phyloP scores from a whole-genome alignment of 2,888 invertebrate species.

The Oscheius sp. region DNA sequence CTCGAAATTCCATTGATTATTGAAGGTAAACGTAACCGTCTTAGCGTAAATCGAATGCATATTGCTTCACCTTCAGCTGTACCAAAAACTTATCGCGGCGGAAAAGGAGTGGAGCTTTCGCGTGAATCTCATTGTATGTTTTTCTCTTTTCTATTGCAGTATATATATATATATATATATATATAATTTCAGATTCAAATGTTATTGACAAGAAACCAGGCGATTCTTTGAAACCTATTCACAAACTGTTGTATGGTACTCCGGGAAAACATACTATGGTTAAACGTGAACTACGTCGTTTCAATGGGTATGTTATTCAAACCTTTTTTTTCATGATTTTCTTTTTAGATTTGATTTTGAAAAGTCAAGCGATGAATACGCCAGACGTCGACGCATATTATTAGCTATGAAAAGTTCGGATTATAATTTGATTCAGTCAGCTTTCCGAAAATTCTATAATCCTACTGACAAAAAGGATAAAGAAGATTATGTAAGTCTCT shows the following conservation, averaged over 20 bases:
- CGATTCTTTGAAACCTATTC: not conserved
- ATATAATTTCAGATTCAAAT: not conserved
- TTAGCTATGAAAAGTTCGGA: not conserved
- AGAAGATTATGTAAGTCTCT: not conserved
- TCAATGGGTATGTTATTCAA: conserved; percentile 14
- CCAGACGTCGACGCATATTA: not conserved
- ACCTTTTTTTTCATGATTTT: not conserved
- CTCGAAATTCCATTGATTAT: conserved; percentile 7
- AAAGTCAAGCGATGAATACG: not conserved
- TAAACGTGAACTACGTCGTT: not conserved
- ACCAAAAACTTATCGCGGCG: not conserved
- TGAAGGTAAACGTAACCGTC: conserved; percentile 9
- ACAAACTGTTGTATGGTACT: not conserved
- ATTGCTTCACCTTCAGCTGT: not conserved
- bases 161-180: not conserved
- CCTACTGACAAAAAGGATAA: conserved; percentile 1
- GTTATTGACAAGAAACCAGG: not conserved
- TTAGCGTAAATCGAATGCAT: not conserved
- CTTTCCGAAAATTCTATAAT: not conserved
- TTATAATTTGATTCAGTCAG: not conserved
- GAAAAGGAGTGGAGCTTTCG: not conserved
- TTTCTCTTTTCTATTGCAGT: not conserved
- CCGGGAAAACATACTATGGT: not conserved
- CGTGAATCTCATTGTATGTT: not conserved
- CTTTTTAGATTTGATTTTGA: conserved; percentile 7